These are phyloP conservation scores for Globia sparganii DNA, from an alignment of 2,888 invertebrate genomes.

Conservation along the genomic window DNA sequence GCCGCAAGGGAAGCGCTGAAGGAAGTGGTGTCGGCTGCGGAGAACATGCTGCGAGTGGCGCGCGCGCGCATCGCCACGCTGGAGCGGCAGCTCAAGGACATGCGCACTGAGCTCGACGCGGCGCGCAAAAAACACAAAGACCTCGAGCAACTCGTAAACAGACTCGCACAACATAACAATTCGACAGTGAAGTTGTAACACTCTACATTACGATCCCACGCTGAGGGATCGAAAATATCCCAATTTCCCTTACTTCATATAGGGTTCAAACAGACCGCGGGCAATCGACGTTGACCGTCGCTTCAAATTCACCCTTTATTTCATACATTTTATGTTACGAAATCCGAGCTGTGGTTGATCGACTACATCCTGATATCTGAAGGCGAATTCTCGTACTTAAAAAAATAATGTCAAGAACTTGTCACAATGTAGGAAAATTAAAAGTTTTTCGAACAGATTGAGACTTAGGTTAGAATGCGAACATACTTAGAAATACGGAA, in stretches of 20 bases:
- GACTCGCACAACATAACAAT: constrained; percentile 73
- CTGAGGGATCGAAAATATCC: constrained; percentile 51
- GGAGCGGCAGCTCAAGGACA: constrained; percentile 83
- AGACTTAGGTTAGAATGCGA: background rate
- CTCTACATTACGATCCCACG: constrained; percentile 71
- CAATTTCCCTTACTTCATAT: constrained; percentile 28
- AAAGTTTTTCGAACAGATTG: background rate
- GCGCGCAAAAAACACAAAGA: constrained; percentile 84
- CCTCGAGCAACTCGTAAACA: constrained; percentile 85
- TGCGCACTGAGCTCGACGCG: constrained; percentile 78
- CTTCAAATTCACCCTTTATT: background rate
- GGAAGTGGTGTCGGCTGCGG: constrained; percentile 82
- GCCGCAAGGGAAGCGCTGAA: constrained; percentile 82
- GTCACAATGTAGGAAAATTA: background rate
- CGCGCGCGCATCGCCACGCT: constrained; percentile 82
- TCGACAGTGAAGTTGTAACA: constrained; percentile 77
- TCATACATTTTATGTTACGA: background rate
- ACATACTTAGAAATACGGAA: background rate
- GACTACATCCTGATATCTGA: background rate
- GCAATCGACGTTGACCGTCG: background rate
- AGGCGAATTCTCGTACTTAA: background rate
- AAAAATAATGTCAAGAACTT: background rate
- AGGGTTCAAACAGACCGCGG: constrained; percentile 18
- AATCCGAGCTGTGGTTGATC: background rate
- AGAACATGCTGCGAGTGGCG: constrained; percentile 85